phyloP scores from a whole-genome alignment of 2,888 invertebrate species.

The Aphidoletes aphidimyza region DNA sequence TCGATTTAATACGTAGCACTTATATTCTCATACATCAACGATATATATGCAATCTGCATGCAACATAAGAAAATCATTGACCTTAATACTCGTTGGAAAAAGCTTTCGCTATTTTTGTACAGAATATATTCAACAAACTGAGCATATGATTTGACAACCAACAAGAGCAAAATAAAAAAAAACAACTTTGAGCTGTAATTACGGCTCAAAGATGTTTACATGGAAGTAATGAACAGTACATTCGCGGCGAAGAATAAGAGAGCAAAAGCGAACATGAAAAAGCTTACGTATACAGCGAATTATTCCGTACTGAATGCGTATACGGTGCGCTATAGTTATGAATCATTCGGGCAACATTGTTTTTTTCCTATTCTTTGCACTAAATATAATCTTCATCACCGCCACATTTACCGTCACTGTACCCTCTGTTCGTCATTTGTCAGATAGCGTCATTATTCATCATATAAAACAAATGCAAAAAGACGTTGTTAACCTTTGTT shows the following conservation, averaged over 20 bases:
- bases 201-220: constrained; percentile 28
- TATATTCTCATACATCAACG: background rate
- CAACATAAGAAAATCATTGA: background rate
- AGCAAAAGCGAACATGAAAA: constrained; percentile 7
- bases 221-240: background rate
- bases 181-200: background rate
- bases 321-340: constrained; percentile 1
- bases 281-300: constrained; percentile 26
- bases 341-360: background rate
- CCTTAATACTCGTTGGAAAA: background rate
- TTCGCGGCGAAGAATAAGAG: background rate
- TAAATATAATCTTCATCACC: background rate
- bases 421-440: too few relatives aligned
- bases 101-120: background rate
- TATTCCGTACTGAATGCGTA: constrained; percentile 5
- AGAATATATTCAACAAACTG: constrained; percentile 5
- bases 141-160: constrained; percentile 42
- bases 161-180: background rate
- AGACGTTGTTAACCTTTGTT: too few relatives aligned
- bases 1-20: background rate
- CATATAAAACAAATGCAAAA: background rate
- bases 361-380: background rate
- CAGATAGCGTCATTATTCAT: background rate
- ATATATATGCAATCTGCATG: background rate
- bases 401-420: background rate